Evolutionary conservation across 2,888 invertebrate species (phyloP), one percentile per base, ranked within the genome.

Genomic region (Meloe dianella): DNA sequence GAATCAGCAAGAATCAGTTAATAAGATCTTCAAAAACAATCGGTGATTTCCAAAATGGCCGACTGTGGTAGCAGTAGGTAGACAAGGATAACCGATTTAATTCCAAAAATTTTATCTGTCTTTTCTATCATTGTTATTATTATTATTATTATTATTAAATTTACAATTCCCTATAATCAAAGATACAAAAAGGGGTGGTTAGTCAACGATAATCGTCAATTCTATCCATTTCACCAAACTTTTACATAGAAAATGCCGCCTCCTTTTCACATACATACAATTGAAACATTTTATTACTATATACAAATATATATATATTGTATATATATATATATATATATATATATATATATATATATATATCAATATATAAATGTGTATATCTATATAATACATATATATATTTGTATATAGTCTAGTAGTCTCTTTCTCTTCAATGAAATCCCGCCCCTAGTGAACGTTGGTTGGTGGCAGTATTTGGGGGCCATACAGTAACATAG

Each of bases 1-100:
- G 20, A 47, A 47, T 80, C 78, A 74, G 75, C 79, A 76, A 8
- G 78, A 82, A 82, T 83, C 82, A 82, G 80, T 81, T 81, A 82
- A 83, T 82, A 80, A 81, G 81, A 83, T 83, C 82, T 82, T 75
- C 78, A 61, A 80, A 83, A 84, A 84, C 83, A 83, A 83, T 84
- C 73, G 72, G 75, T 77, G 79, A 79, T 80, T 80, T 81, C 80
- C 83, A 84, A 84, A 83, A 84, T 84, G 84, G 83, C 83, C 81
- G 82, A 75, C 79, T 65, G 9, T 6, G 2, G 30, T 30, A 30
- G 30, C 4, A 29, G 29, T 5, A 38, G 38, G 17, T 5, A 17
- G 41, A 47, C 7, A 17, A 10, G 20, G 20, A 47, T 7, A 6
- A 10, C 2, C n/a, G 6, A 20, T 47, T 20, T 2, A 20, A 20